These are phyloP conservation scores for Calycopis cecrops DNA, from an alignment of 1,140 invertebrate genomes.

Conservation along the genomic window DNA sequence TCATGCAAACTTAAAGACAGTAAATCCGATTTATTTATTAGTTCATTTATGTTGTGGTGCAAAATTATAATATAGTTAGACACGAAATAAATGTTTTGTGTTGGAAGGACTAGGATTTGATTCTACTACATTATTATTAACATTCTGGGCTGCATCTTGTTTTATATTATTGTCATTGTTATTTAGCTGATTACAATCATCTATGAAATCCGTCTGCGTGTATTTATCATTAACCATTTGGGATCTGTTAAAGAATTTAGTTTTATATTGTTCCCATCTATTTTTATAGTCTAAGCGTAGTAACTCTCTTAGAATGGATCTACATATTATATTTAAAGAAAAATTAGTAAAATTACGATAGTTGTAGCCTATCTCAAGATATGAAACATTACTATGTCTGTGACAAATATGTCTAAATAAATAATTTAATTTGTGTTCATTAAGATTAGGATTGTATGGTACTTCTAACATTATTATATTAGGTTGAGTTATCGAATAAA, in stretches of 20 bases:
- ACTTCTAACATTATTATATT: background rate
- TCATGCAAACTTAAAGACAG: too few species aligned
- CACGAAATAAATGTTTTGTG: too few species aligned
- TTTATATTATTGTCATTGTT: background rate
- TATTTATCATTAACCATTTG: background rate
- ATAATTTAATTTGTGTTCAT: constrained; percentile 12
- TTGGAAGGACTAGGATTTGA: too few species aligned
- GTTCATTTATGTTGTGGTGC: too few species aligned
- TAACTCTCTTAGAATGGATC: constrained; percentile 1
- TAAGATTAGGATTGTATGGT: constrained; percentile 4
- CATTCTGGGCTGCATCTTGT: background rate
- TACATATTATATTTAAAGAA: background rate
- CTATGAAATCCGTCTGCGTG: background rate
- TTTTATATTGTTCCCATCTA: background rate
- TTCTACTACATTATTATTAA: too few species aligned
- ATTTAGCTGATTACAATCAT: background rate
- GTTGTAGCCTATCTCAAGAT: constrained; percentile 10
- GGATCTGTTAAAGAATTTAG: background rate
- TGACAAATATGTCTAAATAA: background rate
- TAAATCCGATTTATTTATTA: too few species aligned
- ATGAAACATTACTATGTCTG: constrained; percentile 1
- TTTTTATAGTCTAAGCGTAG: constrained; percentile 1
- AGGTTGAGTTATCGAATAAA: background rate
- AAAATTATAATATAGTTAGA: too few species aligned
- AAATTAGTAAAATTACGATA: background rate